These are phyloP conservation scores for Myotis pilosus DNA, from an alignment of 2,797 vertebrate genomes.

Conservation along the genomic window DNA sequence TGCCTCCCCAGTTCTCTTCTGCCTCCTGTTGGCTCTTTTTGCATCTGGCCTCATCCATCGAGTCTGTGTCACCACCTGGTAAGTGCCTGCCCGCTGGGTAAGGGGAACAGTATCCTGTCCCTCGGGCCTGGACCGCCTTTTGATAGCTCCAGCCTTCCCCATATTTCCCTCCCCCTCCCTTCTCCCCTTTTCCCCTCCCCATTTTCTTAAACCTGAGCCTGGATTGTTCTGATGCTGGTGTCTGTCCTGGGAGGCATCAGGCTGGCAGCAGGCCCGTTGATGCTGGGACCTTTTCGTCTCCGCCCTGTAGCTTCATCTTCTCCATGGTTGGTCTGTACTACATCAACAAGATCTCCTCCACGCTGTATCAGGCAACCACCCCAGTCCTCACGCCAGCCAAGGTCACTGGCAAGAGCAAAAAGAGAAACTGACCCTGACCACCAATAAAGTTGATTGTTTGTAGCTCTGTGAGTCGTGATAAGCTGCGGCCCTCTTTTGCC, in stretches of 20 bases:
- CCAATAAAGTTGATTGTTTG: conserved; percentile 74
- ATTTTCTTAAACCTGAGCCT: neutral
- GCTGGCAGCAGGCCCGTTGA: neutral
- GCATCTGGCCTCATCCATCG: conserved; percentile 95
- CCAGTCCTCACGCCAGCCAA: conserved; percentile 86
- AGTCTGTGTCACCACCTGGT: conserved; percentile 89
- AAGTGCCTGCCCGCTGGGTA: conserved; percentile 47
- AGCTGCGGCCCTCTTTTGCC: neutral
- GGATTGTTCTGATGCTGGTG: neutral
- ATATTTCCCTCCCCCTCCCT: neutral
- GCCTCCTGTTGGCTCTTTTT: conserved; percentile 92
- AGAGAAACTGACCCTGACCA: conserved; percentile 89
- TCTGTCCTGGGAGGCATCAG: neutral
- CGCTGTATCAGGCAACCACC: conserved; percentile 90
- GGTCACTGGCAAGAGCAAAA: conserved; percentile 91
- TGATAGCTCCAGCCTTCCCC: neutral
- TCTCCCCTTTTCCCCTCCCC: neutral
- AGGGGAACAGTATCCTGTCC: neutral
- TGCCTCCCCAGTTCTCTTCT: conserved; percentile 83
- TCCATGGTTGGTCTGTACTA: conserved; percentile 93
- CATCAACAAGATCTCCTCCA: conserved; percentile 97
- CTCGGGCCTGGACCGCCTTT: neutral
- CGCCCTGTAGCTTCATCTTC: conserved; percentile 83
- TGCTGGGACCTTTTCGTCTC: fast-evolving
- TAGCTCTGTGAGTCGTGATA: conserved; percentile 8